A percentile compares a stretch with the other conserved stretches of the same genome.
Conservation (phyloP, 2,113 vertebrate genomes). For the Heteronetta atricapilla region DNA sequence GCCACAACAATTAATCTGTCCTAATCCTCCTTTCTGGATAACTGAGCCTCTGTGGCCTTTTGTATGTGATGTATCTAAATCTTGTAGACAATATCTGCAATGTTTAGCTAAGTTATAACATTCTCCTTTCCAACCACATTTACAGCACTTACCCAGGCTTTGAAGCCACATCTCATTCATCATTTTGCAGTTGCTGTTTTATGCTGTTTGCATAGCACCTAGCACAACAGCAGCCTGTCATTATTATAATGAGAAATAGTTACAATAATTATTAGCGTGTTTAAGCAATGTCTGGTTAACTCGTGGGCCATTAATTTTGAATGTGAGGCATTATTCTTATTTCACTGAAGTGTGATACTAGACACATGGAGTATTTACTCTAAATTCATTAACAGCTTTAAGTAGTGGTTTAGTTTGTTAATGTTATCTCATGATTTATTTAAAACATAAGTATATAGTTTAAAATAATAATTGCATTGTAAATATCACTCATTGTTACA, state of each 20-base stretch:
- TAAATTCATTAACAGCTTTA: not conserved
- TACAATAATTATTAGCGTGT: conserved; percentile 13
- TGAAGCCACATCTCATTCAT: conserved; percentile 22
- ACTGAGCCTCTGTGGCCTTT: not conserved
- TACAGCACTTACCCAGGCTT: not conserved
- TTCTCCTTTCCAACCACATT: conserved; percentile 31
- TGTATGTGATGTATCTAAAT: not conserved
- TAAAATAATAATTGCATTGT: conserved; percentile 10
- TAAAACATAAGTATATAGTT: not conserved
- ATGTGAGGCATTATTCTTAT: not conserved
- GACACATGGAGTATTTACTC: not conserved
- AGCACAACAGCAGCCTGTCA: conserved; percentile 16
- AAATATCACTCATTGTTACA: not conserved
- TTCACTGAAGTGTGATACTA: not conserved
- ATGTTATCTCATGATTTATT: conserved; percentile 38
- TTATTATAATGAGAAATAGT: conserved; percentile 51
- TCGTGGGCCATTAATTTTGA: conserved; percentile 16
- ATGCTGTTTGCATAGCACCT: conserved; percentile 33
- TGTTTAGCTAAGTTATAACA: not conserved
- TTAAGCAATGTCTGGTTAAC: conserved; percentile 16
- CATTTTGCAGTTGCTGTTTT: not conserved
- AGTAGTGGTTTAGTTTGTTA: conserved; percentile 45
- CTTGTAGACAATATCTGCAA: not conserved
- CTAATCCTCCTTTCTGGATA: conserved; percentile 13
- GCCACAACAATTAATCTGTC: not conserved